These are phyloP conservation scores for Brachypalpus laphriformis DNA, from an alignment of 2,888 invertebrate species.

Conservation along the genomic window DNA sequence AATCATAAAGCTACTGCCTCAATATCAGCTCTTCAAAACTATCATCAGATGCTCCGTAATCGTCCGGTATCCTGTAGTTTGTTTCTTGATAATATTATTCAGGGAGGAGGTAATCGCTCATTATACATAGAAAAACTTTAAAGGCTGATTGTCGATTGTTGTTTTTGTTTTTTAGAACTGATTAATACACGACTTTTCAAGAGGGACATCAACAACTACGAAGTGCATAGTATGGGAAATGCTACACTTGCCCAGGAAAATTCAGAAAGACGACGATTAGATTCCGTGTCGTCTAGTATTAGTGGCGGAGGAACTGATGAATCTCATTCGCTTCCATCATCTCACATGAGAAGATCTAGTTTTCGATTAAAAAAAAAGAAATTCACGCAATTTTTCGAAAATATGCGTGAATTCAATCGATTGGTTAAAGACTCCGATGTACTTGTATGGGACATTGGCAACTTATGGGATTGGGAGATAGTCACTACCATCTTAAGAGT, in stretches of 20 bases:
- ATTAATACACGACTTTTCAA: slow-evolving; percentile 82
- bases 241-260: slow-evolving; percentile 35
- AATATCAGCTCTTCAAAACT: slow-evolving; percentile 90
- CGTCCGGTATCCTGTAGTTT: slow-evolving; percentile 92
- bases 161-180: slow-evolving; percentile 77
- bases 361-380: slow-evolving; percentile 82
- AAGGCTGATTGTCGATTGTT: too few relatives aligned
- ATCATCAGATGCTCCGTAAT: slow-evolving; percentile 91
- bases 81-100: slow-evolving; percentile 91
- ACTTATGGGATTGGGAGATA: slow-evolving; percentile 96
- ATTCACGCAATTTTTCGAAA: slow-evolving; percentile 85
- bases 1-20: slow-evolving; percentile 92
- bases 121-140: too few relatives aligned
- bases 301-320: slow-evolving; percentile 78
- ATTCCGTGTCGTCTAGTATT: slow-evolving; percentile 83
- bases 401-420: slow-evolving; percentile 85
- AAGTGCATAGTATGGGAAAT: slow-evolving; percentile 37
- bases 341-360: slow-evolving; percentile 80
- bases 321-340: slow-evolving; percentile 79
- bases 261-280: slow-evolving; percentile 83
- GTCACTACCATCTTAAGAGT: slow-evolving; percentile 92
- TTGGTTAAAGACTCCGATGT: slow-evolving; percentile 92
- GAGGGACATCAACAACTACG: slow-evolving; percentile 79
- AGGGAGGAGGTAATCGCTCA: slow-evolving; percentile 82
- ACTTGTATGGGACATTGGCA: slow-evolving; percentile 90